Evolutionary conservation across 2,797 vertebrate species (phyloP).

Genomic region (Margarornis squamiger): DNA sequence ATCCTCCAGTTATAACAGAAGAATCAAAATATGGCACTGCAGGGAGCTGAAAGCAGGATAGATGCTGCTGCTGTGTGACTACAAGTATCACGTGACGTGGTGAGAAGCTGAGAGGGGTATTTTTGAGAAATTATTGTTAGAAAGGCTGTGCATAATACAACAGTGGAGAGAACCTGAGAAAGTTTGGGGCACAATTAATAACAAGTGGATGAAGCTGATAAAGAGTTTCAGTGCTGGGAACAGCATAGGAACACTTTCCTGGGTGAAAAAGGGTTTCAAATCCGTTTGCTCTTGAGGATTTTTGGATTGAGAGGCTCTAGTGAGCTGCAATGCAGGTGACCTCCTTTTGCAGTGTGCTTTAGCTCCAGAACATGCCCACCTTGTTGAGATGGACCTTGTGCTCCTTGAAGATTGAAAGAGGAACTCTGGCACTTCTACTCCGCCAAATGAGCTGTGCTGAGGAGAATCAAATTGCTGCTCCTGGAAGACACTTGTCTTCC

Average conservation of each 20-base stretch:
- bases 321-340: not conserved
- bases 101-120: not conserved
- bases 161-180: not conserved
- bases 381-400: not conserved
- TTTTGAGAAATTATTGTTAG: not conserved
- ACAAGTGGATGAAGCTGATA: not conserved
- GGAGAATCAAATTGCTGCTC: conserved; percentile 19
- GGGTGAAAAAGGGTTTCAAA: not conserved
- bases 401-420: not conserved
- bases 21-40: conserved; percentile 7
- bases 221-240: not conserved
- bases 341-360: not conserved
- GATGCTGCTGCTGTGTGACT: not conserved
- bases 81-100: not conserved
- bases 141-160: not conserved
- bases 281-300: not conserved
- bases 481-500: conserved; percentile 34
- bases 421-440: not conserved
- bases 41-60: not conserved
- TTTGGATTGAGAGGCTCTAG: not conserved
- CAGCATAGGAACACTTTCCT: not conserved
- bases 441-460: not conserved
- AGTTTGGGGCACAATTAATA: not conserved
- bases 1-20: not conserved
- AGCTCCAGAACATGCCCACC: not conserved